Evolutionary conservation across 2,888 invertebrate genomes (phyloP).

Genomic region (Acleris laterana): DNA sequence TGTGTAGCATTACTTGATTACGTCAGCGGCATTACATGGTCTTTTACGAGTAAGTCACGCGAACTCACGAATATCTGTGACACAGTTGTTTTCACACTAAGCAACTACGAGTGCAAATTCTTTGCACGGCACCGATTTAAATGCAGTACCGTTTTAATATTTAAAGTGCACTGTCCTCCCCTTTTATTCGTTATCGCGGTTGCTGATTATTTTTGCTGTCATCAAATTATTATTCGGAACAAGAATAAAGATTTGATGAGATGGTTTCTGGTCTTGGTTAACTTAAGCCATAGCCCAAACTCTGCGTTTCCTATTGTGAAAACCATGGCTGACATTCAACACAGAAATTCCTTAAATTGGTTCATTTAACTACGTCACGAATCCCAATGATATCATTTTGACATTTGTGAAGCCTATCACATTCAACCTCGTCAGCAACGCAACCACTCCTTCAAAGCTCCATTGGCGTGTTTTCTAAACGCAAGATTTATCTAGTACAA

Average conservation of each 20-base stretch:
- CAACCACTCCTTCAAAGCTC: constrained; percentile 53
- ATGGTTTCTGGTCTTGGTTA: too few relatives aligned
- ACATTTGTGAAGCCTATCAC: constrained; percentile 32
- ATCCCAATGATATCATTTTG: constrained; percentile 26
- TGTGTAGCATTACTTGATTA: constrained; percentile 41
- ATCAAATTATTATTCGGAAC: neutral
- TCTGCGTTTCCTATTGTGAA: too few relatives aligned
- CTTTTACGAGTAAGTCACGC: constrained; percentile 56
- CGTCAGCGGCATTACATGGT: constrained; percentile 46
- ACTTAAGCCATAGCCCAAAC: too few relatives aligned
- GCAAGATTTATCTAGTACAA: constrained; percentile 56
- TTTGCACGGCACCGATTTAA: neutral
- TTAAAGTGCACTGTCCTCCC: constrained; percentile 4
- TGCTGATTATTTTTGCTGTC: neutral
- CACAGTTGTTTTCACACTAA: constrained; percentile 16
- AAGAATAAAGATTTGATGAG: neutral
- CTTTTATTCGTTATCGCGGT: neutral
- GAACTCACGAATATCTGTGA: constrained; percentile 36
- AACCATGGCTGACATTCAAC: too few relatives aligned
- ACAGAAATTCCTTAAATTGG: constrained; percentile 8
- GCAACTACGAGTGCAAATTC: constrained; percentile 14
- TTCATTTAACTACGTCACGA: constrained; percentile 19
- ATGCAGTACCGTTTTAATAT: constrained; percentile 1
- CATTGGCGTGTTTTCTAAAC: constrained; percentile 47
- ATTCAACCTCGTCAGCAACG: constrained; percentile 55